A percentile compares a stretch with the other conserved stretches of the same genome.
Evolutionary conservation across 1,140 invertebrate species (phyloP).

Genomic region (Drosophila lacteicornis): DNA sequence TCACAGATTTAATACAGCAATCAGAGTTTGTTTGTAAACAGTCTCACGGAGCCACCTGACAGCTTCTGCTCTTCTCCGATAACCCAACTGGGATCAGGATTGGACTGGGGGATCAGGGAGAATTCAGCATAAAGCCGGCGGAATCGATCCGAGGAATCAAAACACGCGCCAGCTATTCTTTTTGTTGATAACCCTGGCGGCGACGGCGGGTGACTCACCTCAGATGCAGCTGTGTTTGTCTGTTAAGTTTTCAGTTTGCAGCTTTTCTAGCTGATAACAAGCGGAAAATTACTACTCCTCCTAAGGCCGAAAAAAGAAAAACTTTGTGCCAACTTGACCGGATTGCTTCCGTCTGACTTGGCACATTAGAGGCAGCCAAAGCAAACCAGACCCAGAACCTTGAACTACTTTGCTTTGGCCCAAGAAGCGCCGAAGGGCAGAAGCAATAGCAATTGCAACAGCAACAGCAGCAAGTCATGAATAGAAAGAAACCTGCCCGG

Average conservation of each 20-base stretch:
- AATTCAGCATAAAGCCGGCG: constrained; percentile 10
- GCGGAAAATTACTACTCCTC: constrained; percentile 8
- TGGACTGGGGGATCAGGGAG: constrained; percentile 9
- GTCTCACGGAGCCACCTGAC: constrained; percentile 20
- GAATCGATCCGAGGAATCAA: constrained; percentile 30
- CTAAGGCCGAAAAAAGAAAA: constrained; percentile 20
- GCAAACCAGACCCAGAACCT: constrained; percentile 32
- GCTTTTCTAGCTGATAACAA: constrained; percentile 25
- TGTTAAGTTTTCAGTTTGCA: constrained; percentile 3
- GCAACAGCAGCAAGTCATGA: constrained; percentile 13
- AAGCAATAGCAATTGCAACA: constrained; percentile 13
- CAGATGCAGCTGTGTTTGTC: constrained; percentile 12
- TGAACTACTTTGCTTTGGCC: constrained; percentile 52
- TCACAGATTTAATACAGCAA: constrained; percentile 1
- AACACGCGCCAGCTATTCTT: background rate
- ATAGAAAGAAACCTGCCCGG: constrained; percentile 47
- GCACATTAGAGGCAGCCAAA: constrained; percentile 37
- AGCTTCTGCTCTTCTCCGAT: constrained; percentile 30
- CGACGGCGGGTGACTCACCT: constrained; percentile 11
- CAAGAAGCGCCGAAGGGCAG: constrained; percentile 26
- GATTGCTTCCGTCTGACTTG: constrained; percentile 45
- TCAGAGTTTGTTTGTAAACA: constrained; percentile 45
- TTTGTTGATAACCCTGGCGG: constrained; percentile 10
- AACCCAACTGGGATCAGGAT: constrained; percentile 25
- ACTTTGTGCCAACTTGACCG: constrained; percentile 31